Evolutionary conservation across 2,888 invertebrate species (phyloP).

Genomic region (Polia nebulosa): DNA sequence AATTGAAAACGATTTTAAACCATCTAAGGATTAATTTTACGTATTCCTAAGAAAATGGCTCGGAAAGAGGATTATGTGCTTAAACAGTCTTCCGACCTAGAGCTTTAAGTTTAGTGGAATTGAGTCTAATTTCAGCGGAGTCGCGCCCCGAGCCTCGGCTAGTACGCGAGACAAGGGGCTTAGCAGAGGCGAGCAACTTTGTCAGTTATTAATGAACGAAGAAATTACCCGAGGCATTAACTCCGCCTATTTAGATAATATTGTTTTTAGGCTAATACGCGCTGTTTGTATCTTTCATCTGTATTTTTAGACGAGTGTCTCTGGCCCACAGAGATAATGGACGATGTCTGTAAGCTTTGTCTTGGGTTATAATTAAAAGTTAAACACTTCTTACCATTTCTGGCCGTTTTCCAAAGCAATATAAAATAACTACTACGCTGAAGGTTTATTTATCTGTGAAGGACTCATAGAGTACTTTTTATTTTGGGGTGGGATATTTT

Average conservation of each 20-base stretch:
- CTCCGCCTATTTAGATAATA: conserved; percentile 74
- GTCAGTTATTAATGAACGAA: conserved; percentile 83
- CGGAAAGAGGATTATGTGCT: conserved; percentile 65
- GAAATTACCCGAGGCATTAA: conserved; percentile 78
- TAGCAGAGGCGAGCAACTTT: conserved; percentile 75
- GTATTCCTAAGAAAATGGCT: conserved; percentile 68
- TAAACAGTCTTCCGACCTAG: conserved; percentile 47
- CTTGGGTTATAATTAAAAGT: conserved; percentile 10
- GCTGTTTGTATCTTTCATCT: conserved; percentile 50
- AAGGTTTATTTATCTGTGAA: conserved; percentile 19
- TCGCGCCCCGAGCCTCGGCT: conserved; percentile 37
- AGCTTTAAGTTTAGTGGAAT: conserved; percentile 67
- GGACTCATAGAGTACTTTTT: conserved; percentile 13
- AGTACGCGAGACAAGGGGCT: conserved; percentile 72
- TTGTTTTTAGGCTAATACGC: conserved; percentile 70
- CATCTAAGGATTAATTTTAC: conserved; percentile 71
- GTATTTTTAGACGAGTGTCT: conserved; percentile 21
- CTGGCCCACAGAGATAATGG: conserved; percentile 15
- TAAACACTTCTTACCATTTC: neutral
- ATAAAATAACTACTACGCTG: conserved; percentile 4
- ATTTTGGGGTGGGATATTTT: too few relatives aligned
- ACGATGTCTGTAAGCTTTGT: neutral
- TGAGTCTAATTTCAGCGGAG: conserved; percentile 71
- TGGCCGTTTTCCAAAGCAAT: conserved; percentile 10
- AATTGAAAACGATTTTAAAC: conserved; percentile 64